These are phyloP conservation scores for Argopecten irradians DNA, from an alignment of 1,140 invertebrate genomes.

Conservation along the genomic window DNA sequence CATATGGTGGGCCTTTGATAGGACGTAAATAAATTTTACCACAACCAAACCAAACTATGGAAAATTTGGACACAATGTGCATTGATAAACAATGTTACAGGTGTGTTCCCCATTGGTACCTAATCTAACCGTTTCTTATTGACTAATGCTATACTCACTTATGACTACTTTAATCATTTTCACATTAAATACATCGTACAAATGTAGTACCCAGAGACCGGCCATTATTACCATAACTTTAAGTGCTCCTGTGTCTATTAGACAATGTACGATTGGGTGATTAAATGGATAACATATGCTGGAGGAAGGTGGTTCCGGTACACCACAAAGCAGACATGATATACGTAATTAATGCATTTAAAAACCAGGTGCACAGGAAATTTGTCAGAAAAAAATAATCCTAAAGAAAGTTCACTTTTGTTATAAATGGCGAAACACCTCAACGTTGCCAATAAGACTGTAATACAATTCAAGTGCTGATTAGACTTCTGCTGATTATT, in stretches of 20 bases:
- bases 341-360: background rate
- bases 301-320: background rate
- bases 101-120: no score
- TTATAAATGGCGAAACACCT: background rate
- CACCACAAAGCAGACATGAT: background rate
- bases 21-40: no score
- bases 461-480: no score
- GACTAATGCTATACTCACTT: background rate
- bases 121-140: no score
- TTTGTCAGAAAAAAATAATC: background rate
- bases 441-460: no score
- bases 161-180: background rate
- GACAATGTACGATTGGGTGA: background rate
- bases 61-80: no score
- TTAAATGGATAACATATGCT: background rate
- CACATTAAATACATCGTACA: background rate
- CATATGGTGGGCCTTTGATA: no score
- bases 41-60: no score
- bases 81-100: no score
- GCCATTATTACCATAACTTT: background rate
- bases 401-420: background rate
- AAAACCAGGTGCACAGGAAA: background rate
- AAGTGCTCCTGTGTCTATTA: background rate
- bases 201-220: no score
- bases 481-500: no score